Base-by-base conservation (phyloP, 2,888 invertebrate genomes). In the Catocala nupta region DNA sequence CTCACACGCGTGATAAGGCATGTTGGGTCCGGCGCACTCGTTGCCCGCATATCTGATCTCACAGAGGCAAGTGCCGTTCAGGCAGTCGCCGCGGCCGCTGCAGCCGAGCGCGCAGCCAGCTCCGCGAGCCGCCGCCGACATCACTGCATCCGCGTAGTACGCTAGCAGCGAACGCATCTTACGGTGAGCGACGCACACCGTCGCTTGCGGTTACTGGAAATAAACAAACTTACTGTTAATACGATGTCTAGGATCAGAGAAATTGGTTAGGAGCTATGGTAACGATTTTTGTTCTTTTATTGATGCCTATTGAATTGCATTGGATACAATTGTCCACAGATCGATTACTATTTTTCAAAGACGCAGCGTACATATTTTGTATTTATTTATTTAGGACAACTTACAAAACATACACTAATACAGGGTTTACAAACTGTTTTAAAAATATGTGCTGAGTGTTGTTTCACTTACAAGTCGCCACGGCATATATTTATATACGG, bases 61-160 rank as follows among this genome's bases (percentile, higher is more conserved):
- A 90, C 98, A 98, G 77, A 98, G 95, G 87, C 98, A 98, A 59
- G 98, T 98, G 72, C 98, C 98, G 89, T 98, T 98, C 86, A 97
- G 96, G 90, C 98, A 98, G 92, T 98, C 98, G 16, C 98, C 98
- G 70, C 97, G 96, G 69, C 98, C 98, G 82, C 97, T 98, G 93
- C 98, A 98, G 90, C 96, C 97, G 79, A 95, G 95, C 63, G 95
- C 95, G 86, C 97, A 97, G 80, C 95, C 95, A 50, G 95, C 93
- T 70, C 90, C 88, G 33, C 90, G 83, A 56, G 82, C 85, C 61
- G 89, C 91, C 60, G 87, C 92, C 69, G 90, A 79, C 93, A 93
- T 93, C 81, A 93, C 88, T 64, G 91, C 92, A 81, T 92, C 92
- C 62, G 92, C 92, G 89, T 93, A 93, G 83, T 92, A 92, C 72